Evolutionary conservation across 2,797 vertebrate genomes (phyloP).

Genomic region (Enteromius treurensis): DNA sequence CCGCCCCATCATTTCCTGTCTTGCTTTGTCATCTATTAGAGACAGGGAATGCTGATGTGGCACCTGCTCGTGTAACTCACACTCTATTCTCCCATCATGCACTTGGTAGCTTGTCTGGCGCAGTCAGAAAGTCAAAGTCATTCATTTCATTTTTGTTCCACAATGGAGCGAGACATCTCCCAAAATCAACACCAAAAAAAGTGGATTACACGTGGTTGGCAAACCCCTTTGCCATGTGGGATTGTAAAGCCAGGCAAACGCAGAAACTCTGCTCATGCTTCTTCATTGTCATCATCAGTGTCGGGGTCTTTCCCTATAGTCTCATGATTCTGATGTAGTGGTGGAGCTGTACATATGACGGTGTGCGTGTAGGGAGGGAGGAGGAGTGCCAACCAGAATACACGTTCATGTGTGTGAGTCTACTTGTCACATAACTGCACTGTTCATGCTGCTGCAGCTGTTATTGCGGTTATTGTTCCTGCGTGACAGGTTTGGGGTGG

Average conservation of each 20-base stretch:
- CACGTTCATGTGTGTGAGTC: constrained; percentile 15
- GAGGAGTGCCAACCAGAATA: constrained; percentile 11
- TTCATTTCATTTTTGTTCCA: not conserved
- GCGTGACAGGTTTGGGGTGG: constrained; percentile 92
- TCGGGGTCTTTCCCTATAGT: not conserved
- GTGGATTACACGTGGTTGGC: constrained; percentile 12
- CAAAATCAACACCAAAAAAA: not conserved
- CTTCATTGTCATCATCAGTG: constrained; percentile 38
- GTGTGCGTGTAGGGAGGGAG: constrained; percentile 23
- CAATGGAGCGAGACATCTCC: constrained; percentile 11
- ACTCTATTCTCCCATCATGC: constrained; percentile 43
- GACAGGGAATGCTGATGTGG: not conserved
- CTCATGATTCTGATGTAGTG: constrained; percentile 44
- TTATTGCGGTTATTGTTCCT: constrained; percentile 91
- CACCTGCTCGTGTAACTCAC: not conserved
- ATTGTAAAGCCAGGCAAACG: constrained; percentile 5
- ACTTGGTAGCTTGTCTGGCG: constrained; percentile 34
- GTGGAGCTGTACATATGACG: constrained; percentile 27
- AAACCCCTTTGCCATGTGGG: not conserved
- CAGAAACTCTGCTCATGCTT: constrained; percentile 42
- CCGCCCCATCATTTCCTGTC: constrained; percentile 31
- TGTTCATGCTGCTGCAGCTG: constrained; percentile 81
- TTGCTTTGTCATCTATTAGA: constrained; percentile 5
- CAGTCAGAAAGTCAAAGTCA: constrained; percentile 44
- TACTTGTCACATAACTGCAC: constrained; percentile 71